Percentiles rank a stretch among this genome's conserved stretches.
These are phyloP conservation scores for Psix sp. DNA, from an alignment of 1,140 invertebrate genomes.

Conservation along the genomic window DNA sequence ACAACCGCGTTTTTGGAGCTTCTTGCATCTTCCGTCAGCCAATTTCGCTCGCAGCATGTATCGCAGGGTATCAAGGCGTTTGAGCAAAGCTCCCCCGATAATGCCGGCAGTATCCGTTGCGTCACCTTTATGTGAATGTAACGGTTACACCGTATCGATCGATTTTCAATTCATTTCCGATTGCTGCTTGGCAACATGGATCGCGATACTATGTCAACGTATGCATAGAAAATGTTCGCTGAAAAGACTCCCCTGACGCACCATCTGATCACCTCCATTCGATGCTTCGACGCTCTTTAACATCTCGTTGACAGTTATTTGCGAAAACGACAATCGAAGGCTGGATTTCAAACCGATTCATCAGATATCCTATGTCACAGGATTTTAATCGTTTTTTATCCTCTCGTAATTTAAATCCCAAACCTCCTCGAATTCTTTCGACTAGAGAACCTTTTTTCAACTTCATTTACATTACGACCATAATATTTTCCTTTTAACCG, in stretches of 20 bases:
- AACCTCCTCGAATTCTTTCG: no score
- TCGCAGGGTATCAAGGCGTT: conserved; percentile 48
- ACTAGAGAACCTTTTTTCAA: no score
- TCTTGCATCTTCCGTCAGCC: conserved; percentile 29
- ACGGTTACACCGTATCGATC: conserved; percentile 53
- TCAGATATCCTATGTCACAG: no score
- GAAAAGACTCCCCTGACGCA: conserved; percentile 28
- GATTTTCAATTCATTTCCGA: conserved; percentile 59
- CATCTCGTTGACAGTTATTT: conserved; percentile 25
- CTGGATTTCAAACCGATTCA: no score
- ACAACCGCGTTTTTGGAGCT: conserved; percentile 18
- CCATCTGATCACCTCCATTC: conserved; percentile 12
- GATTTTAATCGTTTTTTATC: no score
- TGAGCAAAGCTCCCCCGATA: conserved; percentile 38
- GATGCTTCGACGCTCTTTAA: conserved; percentile 18
- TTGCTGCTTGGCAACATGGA: conserved; percentile 52
- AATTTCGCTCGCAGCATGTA: conserved; percentile 61
- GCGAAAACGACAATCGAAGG: not conserved
- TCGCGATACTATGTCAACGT: conserved; percentile 47
- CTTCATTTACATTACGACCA: no score
- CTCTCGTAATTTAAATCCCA: no score
- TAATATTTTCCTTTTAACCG: no score
- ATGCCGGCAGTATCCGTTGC: conserved; percentile 49
- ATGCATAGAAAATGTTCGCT: conserved; percentile 50
- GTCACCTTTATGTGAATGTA: conserved; percentile 55